Percentiles rank a stretch among this genome's conserved stretches.
phyloP scores from a whole-genome alignment of 2,888 invertebrate genomes.

The Nineta flava region DNA sequence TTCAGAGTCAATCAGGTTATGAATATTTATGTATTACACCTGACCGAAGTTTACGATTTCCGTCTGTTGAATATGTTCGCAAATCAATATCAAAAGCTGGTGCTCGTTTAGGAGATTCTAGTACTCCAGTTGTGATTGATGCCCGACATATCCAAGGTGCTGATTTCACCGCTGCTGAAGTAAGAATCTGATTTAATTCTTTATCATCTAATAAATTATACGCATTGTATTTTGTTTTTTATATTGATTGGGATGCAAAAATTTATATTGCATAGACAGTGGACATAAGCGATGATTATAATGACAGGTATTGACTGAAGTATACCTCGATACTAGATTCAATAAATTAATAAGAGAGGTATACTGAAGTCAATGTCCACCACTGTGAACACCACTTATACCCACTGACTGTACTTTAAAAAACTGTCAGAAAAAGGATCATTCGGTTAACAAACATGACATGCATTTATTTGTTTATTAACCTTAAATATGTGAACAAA shows the following conservation, averaged over 20 bases:
- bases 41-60: constrained; percentile 44
- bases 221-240: not conserved
- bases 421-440: too few species aligned
- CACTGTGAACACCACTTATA: too few species aligned
- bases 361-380: too few species aligned
- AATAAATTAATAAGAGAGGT: too few species aligned
- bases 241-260: too few species aligned
- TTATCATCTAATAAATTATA: not conserved
- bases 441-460: too few species aligned
- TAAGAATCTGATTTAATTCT: constrained; percentile 18
- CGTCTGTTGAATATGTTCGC: constrained; percentile 46
- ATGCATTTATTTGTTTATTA: too few species aligned
- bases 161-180: constrained; percentile 49
- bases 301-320: not conserved
- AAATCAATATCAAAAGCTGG: constrained; percentile 57
- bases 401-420: too few species aligned
- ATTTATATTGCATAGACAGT: too few species aligned
- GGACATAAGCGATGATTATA: not conserved
- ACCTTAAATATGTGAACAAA: too few species aligned
- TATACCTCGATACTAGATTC: too few species aligned
- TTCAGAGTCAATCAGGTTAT: constrained; percentile 32
- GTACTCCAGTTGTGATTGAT: constrained; percentile 42
- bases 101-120: constrained; percentile 36
- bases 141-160: constrained; percentile 45
- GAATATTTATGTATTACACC: constrained; percentile 42